Percentiles rank a stretch among this genome's conserved stretches.
These are phyloP conservation scores for Raja brachyura DNA, from an alignment of 2,113 vertebrate species.

Conservation along the genomic window DNA sequence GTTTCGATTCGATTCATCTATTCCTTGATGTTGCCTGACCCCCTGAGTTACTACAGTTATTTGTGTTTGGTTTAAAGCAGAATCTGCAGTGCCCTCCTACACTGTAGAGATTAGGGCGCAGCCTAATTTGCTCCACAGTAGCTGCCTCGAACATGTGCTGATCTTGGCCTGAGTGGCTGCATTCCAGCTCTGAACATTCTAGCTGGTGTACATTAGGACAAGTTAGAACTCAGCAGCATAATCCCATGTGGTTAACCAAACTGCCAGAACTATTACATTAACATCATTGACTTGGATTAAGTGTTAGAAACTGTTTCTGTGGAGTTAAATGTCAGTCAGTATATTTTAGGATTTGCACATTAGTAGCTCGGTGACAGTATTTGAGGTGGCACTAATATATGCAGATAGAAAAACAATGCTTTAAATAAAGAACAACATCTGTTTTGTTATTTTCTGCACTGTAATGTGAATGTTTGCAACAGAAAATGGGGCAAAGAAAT, in stretches of 20 bases:
- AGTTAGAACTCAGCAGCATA: background rate
- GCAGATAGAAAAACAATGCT: background rate
- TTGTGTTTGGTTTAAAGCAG: too few species aligned
- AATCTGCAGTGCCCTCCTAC: too few species aligned
- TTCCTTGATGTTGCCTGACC: too few species aligned
- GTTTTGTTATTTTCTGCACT: background rate
- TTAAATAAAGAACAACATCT: background rate
- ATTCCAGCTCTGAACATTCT: background rate
- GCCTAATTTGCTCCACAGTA: background rate
- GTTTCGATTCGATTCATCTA: too few species aligned
- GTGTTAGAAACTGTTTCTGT: background rate
- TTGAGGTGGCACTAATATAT: background rate
- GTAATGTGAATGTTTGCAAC: too few species aligned
- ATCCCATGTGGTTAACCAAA: background rate
- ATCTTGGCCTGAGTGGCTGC: background rate
- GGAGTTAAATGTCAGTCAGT: background rate
- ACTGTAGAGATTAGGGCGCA: too few species aligned
- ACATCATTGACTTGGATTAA: background rate
- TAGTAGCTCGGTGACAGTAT: background rate
- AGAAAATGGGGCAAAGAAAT: too few species aligned
- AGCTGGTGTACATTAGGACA: background rate
- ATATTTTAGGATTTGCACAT: background rate
- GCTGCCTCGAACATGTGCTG: background rate
- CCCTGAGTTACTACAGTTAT: too few species aligned
- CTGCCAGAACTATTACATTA: background rate